phyloP scores from a whole-genome alignment of 2,888 invertebrate genomes.

The Folsomia manolachei region DNA sequence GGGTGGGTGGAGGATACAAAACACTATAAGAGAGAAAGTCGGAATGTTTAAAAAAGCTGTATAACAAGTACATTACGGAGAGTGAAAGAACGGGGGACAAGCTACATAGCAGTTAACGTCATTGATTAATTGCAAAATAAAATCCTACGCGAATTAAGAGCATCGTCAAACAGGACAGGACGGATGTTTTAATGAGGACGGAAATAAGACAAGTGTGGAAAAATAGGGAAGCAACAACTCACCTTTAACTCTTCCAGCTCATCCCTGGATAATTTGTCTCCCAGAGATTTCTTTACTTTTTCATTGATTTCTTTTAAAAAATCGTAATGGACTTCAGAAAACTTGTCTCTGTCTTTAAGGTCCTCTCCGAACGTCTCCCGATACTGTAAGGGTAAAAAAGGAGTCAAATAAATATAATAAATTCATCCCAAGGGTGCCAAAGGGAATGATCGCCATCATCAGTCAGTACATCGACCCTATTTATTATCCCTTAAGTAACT shows the following conservation, averaged over 20 bases:
- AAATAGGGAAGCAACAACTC: too few relatives aligned
- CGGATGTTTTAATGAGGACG: too few relatives aligned
- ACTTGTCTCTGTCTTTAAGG: constrained; percentile 53
- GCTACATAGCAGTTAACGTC: neutral
- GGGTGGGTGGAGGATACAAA: too few relatives aligned
- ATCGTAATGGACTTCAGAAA: constrained; percentile 56
- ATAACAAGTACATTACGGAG: neutral
- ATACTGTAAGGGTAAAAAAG: constrained; percentile 40
- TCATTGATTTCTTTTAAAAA: constrained; percentile 57
- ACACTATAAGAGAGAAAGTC: too few relatives aligned
- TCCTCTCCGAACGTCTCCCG: constrained; percentile 46
- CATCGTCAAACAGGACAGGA: too few relatives aligned
- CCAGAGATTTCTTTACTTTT: constrained; percentile 57
- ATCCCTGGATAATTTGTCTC: constrained; percentile 17
- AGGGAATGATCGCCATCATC: neutral
- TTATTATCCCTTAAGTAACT: neutral
- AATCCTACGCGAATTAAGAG: constrained; percentile 14
- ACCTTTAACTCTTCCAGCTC: constrained; percentile 56
- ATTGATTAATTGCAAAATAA: neutral
- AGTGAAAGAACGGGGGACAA: neutral
- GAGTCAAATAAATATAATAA: neutral
- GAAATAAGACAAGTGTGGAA: too few relatives aligned
- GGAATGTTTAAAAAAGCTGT: too few relatives aligned
- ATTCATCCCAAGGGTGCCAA: neutral
- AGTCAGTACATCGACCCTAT: neutral